Percentiles rank a stretch among this genome's conserved stretches.
Evolutionary conservation across 1,140 invertebrate species (phyloP).

Genomic region (Drosophila truncata): DNA sequence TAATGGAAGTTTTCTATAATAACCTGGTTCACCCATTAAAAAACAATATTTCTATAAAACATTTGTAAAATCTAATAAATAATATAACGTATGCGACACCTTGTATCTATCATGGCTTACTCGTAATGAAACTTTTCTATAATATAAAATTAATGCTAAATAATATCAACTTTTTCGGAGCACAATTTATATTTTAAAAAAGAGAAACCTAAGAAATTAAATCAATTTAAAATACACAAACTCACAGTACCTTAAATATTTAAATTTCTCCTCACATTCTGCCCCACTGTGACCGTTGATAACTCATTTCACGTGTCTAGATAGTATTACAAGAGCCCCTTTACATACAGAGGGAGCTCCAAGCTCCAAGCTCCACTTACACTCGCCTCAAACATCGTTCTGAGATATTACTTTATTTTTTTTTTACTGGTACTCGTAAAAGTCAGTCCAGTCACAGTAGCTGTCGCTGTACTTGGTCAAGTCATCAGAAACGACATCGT

Average conservation of each 20-base stretch:
- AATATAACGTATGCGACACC: too few relatives aligned
- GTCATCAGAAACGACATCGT: slow-evolving; percentile 68
- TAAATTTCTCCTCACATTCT: background rate
- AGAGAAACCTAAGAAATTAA: too few relatives aligned
- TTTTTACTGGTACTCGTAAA: slow-evolving; percentile 72
- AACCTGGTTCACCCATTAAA: too few relatives aligned
- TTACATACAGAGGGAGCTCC: slow-evolving; percentile 8
- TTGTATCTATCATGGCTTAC: too few relatives aligned
- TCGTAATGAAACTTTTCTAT: too few relatives aligned
- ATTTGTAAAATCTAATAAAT: too few relatives aligned
- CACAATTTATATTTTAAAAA: too few relatives aligned
- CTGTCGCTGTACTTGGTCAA: slow-evolving; percentile 50
- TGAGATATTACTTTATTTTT: slow-evolving; percentile 49
- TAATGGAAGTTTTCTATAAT: too few relatives aligned
- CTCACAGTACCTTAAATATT: background rate
- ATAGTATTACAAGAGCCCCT: slow-evolving; percentile 67
- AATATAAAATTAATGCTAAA: too few relatives aligned
- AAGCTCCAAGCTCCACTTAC: slow-evolving; percentile 21
- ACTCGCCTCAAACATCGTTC: slow-evolving; percentile 30
- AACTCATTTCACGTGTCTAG: slow-evolving; percentile 82
- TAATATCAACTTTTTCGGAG: too few relatives aligned
- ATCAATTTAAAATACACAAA: too few relatives aligned
- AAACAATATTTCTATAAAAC: too few relatives aligned
- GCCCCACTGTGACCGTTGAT: slow-evolving; percentile 66
- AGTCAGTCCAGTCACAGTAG: slow-evolving; percentile 67